Evolutionary conservation across 2,113 vertebrate species (phyloP), one percentile per base, ranked within the genome.

Genomic region (Pseudolaguvia tuberculata): DNA sequence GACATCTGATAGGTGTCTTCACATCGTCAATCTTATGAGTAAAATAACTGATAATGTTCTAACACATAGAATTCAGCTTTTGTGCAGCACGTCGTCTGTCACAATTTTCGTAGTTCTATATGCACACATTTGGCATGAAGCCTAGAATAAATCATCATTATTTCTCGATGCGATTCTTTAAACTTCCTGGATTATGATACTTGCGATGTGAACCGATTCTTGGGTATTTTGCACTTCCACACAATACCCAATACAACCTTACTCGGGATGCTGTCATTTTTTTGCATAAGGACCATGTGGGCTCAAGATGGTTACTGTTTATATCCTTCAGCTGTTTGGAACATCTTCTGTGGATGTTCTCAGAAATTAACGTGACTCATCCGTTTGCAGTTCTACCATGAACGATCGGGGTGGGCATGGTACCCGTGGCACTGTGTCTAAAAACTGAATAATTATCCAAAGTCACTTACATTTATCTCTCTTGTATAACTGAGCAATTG

Each of bases 1-100:
- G 72, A 78, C 68, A 25, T 35, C 23, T 59, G 71, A 79, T 74
- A 51, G 50, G 47, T 59, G 29, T 57, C 13, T 39, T 76, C 53
- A 51, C 75, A 58, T 42, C 17, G 25, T 35, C 39, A 2, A 2
- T 10, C 17, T 59, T 2, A 20, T 50, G 47, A 52, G 18, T 23
- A 12, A 7, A 35, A 45, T 57, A 25, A 63, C n/a, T 21, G 35
- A 45, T 66, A 53, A 59, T 47, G 18, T 21, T 77, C 20, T 31
- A 48, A 66, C 45, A 15, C 61, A 45, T 45, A 45, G 57, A 23
- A n/a, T 12, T 62, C 14, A 62, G 5, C 15, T 23, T 42, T n/a
- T 51, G 1, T 58, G 45, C 42, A 59, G 20, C 52, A 42, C 9
- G 3, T 15, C 7, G 18, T 42, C 21, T 3, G 23, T 27, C 4